phyloP scores from a whole-genome alignment of 2,888 invertebrate species.

The Boloria euphrosyne region DNA sequence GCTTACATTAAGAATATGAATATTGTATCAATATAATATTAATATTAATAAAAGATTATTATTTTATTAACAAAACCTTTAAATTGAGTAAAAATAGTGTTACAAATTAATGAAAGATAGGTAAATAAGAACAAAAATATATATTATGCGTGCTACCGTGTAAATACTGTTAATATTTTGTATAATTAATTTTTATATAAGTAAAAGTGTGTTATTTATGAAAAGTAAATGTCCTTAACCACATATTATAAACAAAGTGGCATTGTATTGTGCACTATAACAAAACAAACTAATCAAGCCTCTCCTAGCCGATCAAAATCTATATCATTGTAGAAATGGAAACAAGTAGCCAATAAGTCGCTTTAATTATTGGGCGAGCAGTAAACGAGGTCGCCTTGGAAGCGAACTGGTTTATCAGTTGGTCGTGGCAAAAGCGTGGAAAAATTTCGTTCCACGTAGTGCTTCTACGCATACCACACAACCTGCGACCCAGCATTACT shows the following conservation, averaged over 20 bases:
- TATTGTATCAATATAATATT: no score
- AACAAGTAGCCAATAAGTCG: slow-evolving; percentile 75
- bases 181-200: no score
- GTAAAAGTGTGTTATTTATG: no score
- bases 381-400: slow-evolving; percentile 73
- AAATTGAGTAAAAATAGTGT: no score
- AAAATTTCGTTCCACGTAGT: slow-evolving; percentile 44
- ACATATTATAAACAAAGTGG: not conserved
- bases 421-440: slow-evolving; percentile 55
- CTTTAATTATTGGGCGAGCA: slow-evolving; percentile 73
- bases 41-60: no score
- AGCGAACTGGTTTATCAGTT: slow-evolving; percentile 75
- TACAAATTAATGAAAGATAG: no score
- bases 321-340: slow-evolving; percentile 62
- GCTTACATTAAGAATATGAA: no score
- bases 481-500: slow-evolving; percentile 15
- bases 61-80: no score
- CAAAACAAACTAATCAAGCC: slow-evolving; percentile 32
- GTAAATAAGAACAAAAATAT: no score
- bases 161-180: no score
- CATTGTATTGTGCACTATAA: slow-evolving; percentile 1
- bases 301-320: slow-evolving; percentile 51
- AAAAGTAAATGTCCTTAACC: not conserved
- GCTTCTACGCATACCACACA: slow-evolving; percentile 31
- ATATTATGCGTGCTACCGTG: no score